Percentiles rank a stretch among this genome's conserved stretches.
Conservation (phyloP, 2,113 vertebrate genomes). For the Oryzias woworae region DNA sequence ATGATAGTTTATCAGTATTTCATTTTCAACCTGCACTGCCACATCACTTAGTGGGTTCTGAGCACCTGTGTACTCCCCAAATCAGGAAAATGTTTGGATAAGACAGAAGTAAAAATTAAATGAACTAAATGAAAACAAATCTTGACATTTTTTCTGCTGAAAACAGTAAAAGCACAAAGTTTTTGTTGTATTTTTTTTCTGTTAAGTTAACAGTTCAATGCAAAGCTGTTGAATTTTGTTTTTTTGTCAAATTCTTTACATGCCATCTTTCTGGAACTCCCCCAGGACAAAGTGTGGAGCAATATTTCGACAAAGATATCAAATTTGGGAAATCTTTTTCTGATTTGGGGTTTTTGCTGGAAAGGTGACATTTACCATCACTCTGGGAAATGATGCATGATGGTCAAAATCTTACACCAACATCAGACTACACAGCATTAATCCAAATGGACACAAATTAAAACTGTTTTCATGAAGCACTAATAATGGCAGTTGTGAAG, state of each 20-base stretch:
- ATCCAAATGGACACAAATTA: not conserved
- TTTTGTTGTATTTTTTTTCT: too few species aligned
- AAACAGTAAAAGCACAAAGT: too few species aligned
- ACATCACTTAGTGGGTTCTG: conserved; percentile 1
- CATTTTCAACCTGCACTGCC: not conserved
- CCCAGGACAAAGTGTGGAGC: too few species aligned
- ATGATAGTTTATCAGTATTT: conserved; percentile 6
- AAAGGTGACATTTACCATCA: not conserved
- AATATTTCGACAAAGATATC: too few species aligned
- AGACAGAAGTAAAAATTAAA: too few species aligned
- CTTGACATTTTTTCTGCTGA: too few species aligned
- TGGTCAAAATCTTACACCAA: not conserved
- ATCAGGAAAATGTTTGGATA: not conserved
- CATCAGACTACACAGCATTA: conserved; percentile 24
- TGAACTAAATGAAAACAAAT: too few species aligned
- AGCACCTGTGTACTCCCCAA: not conserved
- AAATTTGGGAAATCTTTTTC: not conserved
- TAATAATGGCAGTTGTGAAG: not conserved
- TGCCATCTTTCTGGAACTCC: too few species aligned
- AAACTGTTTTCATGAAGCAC: not conserved
- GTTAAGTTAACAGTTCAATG: too few species aligned
- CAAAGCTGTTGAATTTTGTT: too few species aligned
- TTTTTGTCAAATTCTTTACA: too few species aligned
- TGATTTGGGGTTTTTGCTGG: not conserved
- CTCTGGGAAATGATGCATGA: conserved; percentile 21